Percentiles rank a stretch among this genome's conserved stretches.
These are phyloP conservation scores for Halictus rubicundus DNA, from an alignment of 1,140 invertebrate species.

Conservation along the genomic window DNA sequence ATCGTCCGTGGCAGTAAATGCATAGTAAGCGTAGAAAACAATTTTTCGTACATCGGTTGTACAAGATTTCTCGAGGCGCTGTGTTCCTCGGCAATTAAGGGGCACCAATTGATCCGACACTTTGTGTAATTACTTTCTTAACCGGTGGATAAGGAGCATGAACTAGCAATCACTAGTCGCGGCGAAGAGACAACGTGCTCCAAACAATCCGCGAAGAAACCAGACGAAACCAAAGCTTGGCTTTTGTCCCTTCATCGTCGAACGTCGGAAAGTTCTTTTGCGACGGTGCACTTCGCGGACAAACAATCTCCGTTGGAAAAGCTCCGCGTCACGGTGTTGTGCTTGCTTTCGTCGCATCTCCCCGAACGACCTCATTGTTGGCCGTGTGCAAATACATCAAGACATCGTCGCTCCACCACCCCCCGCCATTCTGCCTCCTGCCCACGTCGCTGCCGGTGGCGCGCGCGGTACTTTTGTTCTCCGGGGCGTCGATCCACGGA, in stretches of 20 bases:
- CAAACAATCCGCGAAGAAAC: neutral
- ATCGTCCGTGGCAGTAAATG: no score
- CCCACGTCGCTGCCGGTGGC: no score
- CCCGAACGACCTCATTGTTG: neutral
- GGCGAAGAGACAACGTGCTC: neutral
- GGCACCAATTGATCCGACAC: no score
- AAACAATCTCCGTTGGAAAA: conserved; percentile 6
- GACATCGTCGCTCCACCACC: neutral
- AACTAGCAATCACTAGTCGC: no score
- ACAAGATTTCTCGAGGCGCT: no score
- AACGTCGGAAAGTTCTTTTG: conserved; percentile 9
- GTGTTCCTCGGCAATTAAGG: no score
- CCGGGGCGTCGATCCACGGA: conserved; percentile 5
- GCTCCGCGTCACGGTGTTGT: neutral
- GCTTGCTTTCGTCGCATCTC: conserved; percentile 13
- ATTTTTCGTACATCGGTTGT: no score
- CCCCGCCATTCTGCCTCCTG: no score
- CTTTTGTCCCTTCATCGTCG: conserved; percentile 1
- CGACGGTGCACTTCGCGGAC: neutral
- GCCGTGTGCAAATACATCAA: conserved; percentile 14
- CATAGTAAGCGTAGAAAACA: no score
- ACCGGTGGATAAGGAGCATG: no score
- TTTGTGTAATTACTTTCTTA: no score
- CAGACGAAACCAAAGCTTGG: neutral
- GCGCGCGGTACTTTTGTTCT: conserved; percentile 6